Conservation (phyloP, 2,113 vertebrate species). For the Ptilorrhoa leucosticta region DNA sequence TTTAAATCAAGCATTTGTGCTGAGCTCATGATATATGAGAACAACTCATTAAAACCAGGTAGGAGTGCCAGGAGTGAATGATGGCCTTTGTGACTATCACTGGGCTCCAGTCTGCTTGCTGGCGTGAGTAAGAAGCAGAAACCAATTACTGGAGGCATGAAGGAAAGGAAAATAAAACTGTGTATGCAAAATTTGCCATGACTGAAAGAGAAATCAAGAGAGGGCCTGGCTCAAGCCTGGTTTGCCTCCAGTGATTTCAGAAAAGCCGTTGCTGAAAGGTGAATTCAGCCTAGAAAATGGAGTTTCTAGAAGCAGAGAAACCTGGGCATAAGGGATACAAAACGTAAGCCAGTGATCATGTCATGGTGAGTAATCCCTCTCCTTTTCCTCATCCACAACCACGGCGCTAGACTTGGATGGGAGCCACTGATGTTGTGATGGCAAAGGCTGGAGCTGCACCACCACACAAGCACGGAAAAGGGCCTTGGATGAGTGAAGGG, state of each 20-base stretch:
- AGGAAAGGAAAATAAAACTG: not conserved
- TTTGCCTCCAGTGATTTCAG: not conserved
- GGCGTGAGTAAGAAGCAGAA: not conserved
- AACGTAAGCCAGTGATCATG: not conserved
- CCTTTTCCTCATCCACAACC: not conserved
- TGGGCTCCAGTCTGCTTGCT: not conserved
- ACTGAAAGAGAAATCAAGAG: not conserved
- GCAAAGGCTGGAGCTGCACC: not conserved
- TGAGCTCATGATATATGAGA: not conserved
- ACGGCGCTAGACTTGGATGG: not conserved
- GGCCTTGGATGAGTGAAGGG: fast-evolving
- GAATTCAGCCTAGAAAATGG: not conserved
- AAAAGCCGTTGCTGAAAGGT: not conserved
- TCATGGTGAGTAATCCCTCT: not conserved
- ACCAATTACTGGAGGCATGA: not conserved
- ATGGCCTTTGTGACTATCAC: not conserved
- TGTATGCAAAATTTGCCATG: not conserved
- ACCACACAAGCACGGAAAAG: fast-evolving
- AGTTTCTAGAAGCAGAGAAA: not conserved
- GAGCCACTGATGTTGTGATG: not conserved
- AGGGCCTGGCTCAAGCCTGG: not conserved
- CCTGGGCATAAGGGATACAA: not conserved
- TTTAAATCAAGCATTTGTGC: not conserved
- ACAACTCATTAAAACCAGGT: not conserved
- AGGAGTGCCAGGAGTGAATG: not conserved